Base-by-base conservation (phyloP, 1,140 invertebrate species). In the Drosophila obscura region DNA sequence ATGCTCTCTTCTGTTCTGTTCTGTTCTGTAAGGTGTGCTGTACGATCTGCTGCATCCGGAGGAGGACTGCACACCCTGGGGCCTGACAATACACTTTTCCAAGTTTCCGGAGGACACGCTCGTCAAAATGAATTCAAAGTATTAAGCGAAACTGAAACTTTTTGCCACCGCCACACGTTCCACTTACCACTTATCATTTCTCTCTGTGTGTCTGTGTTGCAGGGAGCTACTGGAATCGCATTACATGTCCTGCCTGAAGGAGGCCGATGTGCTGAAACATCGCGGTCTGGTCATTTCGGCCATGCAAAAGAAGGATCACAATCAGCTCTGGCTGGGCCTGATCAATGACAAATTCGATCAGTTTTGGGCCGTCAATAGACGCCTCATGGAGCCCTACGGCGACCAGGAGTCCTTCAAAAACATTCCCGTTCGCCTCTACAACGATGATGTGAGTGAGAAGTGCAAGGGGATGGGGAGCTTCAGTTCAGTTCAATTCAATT, bases 281-380 rank as follows among this genome's bases (percentile, higher is more conserved):
- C 94, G 96, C 80, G 95, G 96, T 5, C 96, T 97, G 92, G 94
- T 99, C 9, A 96, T 99, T 49, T 97, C 97, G 31, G 95, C 94
- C 69, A 99, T 99, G 98, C 97, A 98, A 85, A 98, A 98, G 88
- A 98, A 98, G 92, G 98, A 99, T 89, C 98, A 99, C 90, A 98
- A 97, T 92, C 97, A 99, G 80, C 93, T 99, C 5, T 99, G 98
- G 98, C 93, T 96, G 44, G 98, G 98, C 24, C 92, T 99, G 65
- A 94, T 96, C 90, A 98, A 99, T 94, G 97, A 99, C 91, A 99
- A 98, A 93, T 99, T 99, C 93, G 98, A 99, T 92, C 98, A 99
- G 92, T 99, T 99, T 92, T 99, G 99, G 98, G 95, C 97, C 5
- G 96, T 99, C 9, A 99, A 99, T 92, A 94, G 97, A 77, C 96